phyloP scores from a whole-genome alignment of 2,797 vertebrate species.

The Pseudocheirus occidentalis region DNA sequence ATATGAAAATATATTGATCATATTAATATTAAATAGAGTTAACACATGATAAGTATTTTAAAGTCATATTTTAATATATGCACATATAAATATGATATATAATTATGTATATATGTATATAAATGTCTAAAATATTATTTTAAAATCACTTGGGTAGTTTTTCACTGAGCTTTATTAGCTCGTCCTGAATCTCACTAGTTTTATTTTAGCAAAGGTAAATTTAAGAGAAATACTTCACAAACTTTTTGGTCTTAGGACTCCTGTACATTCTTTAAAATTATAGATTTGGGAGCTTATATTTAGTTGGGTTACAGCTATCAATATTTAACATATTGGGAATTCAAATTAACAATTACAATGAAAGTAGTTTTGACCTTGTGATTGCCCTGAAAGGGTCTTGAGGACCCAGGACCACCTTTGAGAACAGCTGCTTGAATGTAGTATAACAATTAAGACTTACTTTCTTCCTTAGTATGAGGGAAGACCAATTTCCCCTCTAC shows the following conservation, averaged over 20 bases:
- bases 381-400: neutral
- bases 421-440: neutral
- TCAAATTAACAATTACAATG: neutral
- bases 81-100: neutral
- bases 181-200: neutral
- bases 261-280: neutral
- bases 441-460: constrained; percentile 14
- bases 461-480: neutral
- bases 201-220: constrained; percentile 1
- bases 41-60: too few relatives aligned
- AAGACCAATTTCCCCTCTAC: constrained; percentile 8
- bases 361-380: neutral
- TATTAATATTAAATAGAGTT: too few relatives aligned
- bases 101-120: too few relatives aligned
- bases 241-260: neutral
- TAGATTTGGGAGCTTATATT: neutral
- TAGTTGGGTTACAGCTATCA: neutral
- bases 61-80: too few relatives aligned
- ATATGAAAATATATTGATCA: too few relatives aligned
- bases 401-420: neutral
- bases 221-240: neutral
- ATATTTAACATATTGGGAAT: neutral
- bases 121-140: constrained; percentile 6
- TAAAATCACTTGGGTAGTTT: neutral
- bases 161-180: neutral